phyloP scores from a whole-genome alignment of 1,140 invertebrate species.

The Ceratina japonica region DNA sequence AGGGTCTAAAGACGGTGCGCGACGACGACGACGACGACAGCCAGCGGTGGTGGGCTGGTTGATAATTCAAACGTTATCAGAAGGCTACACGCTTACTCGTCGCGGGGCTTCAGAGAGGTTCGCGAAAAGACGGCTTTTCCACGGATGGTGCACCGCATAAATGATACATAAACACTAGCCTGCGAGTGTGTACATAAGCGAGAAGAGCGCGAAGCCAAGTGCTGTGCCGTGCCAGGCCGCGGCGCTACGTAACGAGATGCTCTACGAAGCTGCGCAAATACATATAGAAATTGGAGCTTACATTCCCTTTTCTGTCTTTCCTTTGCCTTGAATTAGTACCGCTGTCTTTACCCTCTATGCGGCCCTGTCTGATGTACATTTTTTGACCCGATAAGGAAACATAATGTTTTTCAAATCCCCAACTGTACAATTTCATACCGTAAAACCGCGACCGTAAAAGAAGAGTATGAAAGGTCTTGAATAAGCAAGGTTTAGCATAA shows the following conservation, averaged over 20 bases:
- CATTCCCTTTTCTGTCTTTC: background rate
- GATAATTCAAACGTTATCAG: slow-evolving; percentile 40
- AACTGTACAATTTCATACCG: too few species aligned
- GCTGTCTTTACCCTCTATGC: background rate
- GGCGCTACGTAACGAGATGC: slow-evolving; percentile 47
- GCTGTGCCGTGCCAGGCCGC: too few species aligned
- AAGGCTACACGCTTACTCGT: slow-evolving; percentile 14
- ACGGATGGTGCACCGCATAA: slow-evolving; percentile 52
- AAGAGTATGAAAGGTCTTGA: too few species aligned
- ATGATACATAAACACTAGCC: slow-evolving; percentile 61
- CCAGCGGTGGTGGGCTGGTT: background rate
- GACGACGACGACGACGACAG: background rate
- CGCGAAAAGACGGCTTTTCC: slow-evolving; percentile 52
- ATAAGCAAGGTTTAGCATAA: too few species aligned
- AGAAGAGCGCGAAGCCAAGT: slow-evolving; percentile 40
- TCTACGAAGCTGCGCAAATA: slow-evolving; percentile 54
- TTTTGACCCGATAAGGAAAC: too few species aligned
- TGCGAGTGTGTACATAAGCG: slow-evolving; percentile 55
- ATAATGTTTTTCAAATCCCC: too few species aligned
- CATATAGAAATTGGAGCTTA: slow-evolving; percentile 57
- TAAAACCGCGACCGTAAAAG: too few species aligned
- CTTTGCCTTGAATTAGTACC: background rate
- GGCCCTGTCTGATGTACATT: too few species aligned
- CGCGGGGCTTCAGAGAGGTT: background rate
- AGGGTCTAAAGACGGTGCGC: background rate